These are phyloP conservation scores for Drosophila lacertosa DNA, from an alignment of 1,140 invertebrate species.

Conservation along the genomic window DNA sequence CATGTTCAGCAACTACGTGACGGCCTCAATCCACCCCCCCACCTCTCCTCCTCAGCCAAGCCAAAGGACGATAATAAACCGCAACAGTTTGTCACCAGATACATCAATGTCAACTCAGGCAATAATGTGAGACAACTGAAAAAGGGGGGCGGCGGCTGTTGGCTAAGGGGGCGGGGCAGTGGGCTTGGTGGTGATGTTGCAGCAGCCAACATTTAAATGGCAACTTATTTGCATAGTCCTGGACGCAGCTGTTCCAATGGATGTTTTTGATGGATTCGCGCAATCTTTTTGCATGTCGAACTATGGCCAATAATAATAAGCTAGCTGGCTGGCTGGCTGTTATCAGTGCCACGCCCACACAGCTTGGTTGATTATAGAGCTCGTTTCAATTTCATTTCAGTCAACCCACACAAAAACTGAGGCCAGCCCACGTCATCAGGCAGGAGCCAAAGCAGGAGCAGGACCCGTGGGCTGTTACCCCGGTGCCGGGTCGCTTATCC, in stretches of 20 bases:
- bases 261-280: conserved; percentile 52
- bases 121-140: conserved; percentile 54
- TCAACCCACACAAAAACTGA: conserved; percentile 5
- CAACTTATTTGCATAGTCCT: conserved; percentile 52
- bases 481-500: not conserved
- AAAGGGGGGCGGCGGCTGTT: not conserved
- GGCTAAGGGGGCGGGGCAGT: not conserved
- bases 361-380: conserved; percentile 29
- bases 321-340: conserved; percentile 13
- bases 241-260: conserved; percentile 35
- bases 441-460: not conserved
- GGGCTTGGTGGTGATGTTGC: not conserved
- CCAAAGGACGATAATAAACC: conserved; percentile 46
- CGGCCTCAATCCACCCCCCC: conserved; percentile 3
- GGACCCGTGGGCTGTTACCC: not conserved
- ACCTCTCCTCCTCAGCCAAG: not conserved
- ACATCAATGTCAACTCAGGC: conserved; percentile 74
- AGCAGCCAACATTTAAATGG: conserved; percentile 44
- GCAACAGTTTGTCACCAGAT: conserved; percentile 79
- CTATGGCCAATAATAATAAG: conserved; percentile 36
- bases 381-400: not conserved
- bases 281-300: conserved; percentile 57
- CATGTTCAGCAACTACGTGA: conserved; percentile 67
- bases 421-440: not conserved
- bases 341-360: conserved; percentile 46